Percentiles rank a stretch among this genome's conserved stretches.
These are phyloP conservation scores for Silurus glanis DNA, from an alignment of 2,113 vertebrate species.

Conservation along the genomic window DNA sequence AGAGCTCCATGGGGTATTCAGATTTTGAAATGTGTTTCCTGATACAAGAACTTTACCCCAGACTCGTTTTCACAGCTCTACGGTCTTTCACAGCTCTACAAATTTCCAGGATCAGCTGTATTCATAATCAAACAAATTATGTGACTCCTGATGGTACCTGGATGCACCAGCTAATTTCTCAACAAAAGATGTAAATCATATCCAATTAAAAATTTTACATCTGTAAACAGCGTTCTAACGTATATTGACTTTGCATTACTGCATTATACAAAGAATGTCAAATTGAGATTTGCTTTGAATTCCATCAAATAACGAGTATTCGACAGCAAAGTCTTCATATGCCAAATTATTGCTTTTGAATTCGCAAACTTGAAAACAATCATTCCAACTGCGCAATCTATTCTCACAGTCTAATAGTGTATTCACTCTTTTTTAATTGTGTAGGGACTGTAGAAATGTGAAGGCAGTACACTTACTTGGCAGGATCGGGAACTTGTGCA, in stretches of 20 bases:
- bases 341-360: not conserved
- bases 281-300: not conserved
- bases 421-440: too few relatives aligned
- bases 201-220: not conserved
- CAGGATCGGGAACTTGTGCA: conserved; percentile 95
- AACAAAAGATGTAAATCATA: not conserved
- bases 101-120: not conserved
- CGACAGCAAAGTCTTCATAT: not conserved
- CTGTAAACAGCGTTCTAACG: not conserved
- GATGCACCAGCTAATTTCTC: not conserved
- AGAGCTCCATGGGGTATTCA: not conserved
- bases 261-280: not conserved
- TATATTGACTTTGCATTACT: not conserved
- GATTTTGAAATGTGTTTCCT: not conserved
- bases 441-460: too few relatives aligned
- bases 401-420: not conserved
- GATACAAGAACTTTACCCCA: not conserved
- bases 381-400: not conserved
- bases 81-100: not conserved
- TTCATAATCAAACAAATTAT: not conserved
- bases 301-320: not conserved
- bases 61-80: not conserved
- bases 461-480: conserved; percentile 82
- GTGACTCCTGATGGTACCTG: not conserved
- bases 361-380: not conserved